A percentile compares a stretch with the other conserved stretches of the same genome.
phyloP scores from a whole-genome alignment of 2,113 vertebrate species.

The Condylura cristata region DNA sequence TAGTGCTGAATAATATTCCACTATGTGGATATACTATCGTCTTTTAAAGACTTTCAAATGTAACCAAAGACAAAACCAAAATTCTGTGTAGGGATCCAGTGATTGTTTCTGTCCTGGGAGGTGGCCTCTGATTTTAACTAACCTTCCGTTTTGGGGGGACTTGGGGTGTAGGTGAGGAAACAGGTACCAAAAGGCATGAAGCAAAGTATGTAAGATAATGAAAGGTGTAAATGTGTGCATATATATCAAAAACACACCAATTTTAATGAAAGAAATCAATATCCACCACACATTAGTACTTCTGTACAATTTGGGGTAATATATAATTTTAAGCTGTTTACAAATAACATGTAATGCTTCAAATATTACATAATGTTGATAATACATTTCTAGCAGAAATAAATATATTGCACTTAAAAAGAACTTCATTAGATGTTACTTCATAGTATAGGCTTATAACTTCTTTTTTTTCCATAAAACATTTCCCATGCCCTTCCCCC shows the following conservation, averaged over 20 bases:
- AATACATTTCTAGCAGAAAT: conserved; percentile 97
- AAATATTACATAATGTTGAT: conserved; percentile 94
- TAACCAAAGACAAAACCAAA: not conserved
- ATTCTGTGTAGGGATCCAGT: not conserved
- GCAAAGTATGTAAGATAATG: not conserved
- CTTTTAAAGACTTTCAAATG: not conserved
- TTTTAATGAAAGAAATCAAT: conserved; percentile 88
- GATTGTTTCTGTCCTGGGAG: not conserved
- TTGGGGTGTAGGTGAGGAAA: not conserved
- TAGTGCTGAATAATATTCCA: too few species aligned
- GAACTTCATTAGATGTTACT: conserved; percentile 87
- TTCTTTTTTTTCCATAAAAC: conserved; percentile 86
- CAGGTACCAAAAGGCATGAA: not conserved
- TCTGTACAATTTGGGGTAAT: conserved; percentile 88
- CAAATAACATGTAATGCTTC: conserved; percentile 95
- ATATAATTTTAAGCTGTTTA: conserved; percentile 96
- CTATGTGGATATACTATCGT: too few species aligned
- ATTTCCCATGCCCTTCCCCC: conserved; percentile 81
- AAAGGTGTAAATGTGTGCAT: conserved; percentile 64
- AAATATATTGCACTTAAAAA: conserved; percentile 99
- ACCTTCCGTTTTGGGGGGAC: not conserved
- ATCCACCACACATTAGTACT: conserved; percentile 86
- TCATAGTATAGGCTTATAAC: conserved; percentile 86
- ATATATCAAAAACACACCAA: conserved; percentile 82
- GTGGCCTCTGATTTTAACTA: not conserved